Conservation (phyloP, 2,888 invertebrate genomes). For the Tuberolachnus salignus region DNA sequence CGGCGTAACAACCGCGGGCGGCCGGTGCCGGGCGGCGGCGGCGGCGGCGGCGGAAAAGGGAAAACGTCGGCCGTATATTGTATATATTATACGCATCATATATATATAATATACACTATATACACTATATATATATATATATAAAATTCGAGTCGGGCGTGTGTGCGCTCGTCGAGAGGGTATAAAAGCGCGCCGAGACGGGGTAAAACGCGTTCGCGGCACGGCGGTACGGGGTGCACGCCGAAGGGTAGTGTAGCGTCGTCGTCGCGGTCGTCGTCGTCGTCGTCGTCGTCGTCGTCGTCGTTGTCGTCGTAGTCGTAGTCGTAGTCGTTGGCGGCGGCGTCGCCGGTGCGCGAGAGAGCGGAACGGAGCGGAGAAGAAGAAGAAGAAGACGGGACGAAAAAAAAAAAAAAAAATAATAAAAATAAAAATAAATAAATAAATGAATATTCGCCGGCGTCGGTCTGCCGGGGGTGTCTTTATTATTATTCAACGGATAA, state of each 20-base stretch:
- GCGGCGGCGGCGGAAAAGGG: neutral
- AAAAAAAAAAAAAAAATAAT: no score
- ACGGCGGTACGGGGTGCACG: neutral
- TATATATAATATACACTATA: neutral
- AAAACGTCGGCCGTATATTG: slow-evolving; percentile 32
- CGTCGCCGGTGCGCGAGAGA: neutral
- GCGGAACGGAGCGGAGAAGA: neutral
- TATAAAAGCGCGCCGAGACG: neutral
- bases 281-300: neutral
- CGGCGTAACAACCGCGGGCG: neutral
- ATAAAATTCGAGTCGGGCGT: slow-evolving; percentile 15
- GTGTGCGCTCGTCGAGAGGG: slow-evolving; percentile 32
- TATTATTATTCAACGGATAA: slow-evolving; percentile 55
- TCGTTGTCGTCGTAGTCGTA: neutral
- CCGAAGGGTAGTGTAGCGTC: neutral
- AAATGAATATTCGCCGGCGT: slow-evolving; percentile 53
- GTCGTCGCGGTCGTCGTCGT: neutral
- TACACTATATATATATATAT: slow-evolving; percentile 8
- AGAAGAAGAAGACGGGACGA: no score
- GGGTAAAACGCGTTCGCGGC: neutral
- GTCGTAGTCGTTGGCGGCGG: neutral
- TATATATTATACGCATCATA: no score
- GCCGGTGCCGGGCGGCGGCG: no score
- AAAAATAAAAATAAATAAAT: slow-evolving; percentile 21
- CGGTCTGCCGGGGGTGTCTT: slow-evolving; percentile 56